phyloP scores from a whole-genome alignment of 2,797 vertebrate species.

The Propithecus perrieri region DNA sequence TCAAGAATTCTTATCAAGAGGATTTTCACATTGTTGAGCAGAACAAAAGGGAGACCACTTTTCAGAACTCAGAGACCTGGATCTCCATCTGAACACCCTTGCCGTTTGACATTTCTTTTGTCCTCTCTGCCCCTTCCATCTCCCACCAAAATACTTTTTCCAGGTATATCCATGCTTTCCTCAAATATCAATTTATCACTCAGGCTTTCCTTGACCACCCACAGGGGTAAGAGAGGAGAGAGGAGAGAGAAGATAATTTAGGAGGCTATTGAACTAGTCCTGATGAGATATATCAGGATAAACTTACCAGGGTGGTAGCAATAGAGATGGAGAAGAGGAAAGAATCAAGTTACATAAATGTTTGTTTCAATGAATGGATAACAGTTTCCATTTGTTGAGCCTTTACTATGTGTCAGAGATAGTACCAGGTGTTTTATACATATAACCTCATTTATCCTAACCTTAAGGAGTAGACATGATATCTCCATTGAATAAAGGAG shows the following conservation, averaged over 20 bases:
- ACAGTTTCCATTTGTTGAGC: not conserved
- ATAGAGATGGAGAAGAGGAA: not conserved
- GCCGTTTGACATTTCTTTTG: not conserved
- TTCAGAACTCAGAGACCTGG: not conserved
- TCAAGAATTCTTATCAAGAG: conserved; percentile 9
- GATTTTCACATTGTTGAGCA: not conserved
- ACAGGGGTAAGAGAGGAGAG: not conserved
- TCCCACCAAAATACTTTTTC: not conserved
- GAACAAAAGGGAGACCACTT: conserved; percentile 6
- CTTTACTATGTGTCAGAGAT: not conserved
- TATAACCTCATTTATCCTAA: not conserved
- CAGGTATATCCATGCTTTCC: not conserved
- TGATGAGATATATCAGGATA: not conserved
- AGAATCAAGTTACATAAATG: not conserved
- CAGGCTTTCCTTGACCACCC: not conserved
- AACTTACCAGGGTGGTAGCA: not conserved
- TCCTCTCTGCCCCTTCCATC: not conserved
- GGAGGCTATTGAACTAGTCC: not conserved
- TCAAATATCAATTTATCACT: not conserved
- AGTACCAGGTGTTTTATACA: not conserved
- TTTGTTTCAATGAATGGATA: not conserved
- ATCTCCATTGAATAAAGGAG: not conserved
- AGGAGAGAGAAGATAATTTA: not conserved
- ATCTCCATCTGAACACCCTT: conserved; percentile 3
- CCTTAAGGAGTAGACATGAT: not conserved